Evolutionary conservation across 92 coral and sea anemone genomes (phyloP), one percentile per base, ranked within the genome.

Genomic region (Micromussa lordhowensis): DNA sequence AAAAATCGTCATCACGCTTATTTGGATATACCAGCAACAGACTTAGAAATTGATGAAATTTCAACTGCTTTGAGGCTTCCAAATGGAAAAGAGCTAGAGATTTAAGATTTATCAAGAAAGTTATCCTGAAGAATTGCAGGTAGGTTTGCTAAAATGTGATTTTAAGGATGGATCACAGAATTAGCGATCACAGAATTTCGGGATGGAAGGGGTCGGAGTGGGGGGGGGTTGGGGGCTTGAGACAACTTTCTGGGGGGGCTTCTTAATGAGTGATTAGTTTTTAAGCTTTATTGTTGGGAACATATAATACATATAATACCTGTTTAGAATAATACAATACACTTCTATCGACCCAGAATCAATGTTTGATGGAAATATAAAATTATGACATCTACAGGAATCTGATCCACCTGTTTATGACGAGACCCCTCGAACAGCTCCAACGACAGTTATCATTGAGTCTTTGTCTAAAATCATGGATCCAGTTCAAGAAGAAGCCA

Each of bases 321-420:
- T 31, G 21, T 32, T 73, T 35, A 30, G 77, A 73, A 73, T 73
- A 73, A 73, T 73, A 73, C 77, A 73, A 5, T 61, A 61, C 68
- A 73, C 77, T 73, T 73, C 49, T 73, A 73, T 73, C 14, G 77
- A 73, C 77, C 77, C 77, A 31, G 49, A 73, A 73, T 73, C 77
- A 73, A 73, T 73, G 77, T 73, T 73, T 73, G 57, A 75, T 75
- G 79, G 36, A 38, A 75, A 38, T 75, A 38, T 40, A 38, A 38
- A 75, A 75, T 38, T 75, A 75, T 75, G n/a, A n/a, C 79, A 75
- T 30, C 57, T 75, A 75, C 84, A 80, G 73, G 54, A 58, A 80
- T 59, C 84, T 61, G 71, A 59, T 80, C 73, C 73, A 80, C 35
- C 81, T 4, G 57, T 59, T 30, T 9, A 80, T 80, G 84, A 80